Evolutionary conservation across 2,888 invertebrate genomes (phyloP).

Genomic region (Andrena bicolor): DNA sequence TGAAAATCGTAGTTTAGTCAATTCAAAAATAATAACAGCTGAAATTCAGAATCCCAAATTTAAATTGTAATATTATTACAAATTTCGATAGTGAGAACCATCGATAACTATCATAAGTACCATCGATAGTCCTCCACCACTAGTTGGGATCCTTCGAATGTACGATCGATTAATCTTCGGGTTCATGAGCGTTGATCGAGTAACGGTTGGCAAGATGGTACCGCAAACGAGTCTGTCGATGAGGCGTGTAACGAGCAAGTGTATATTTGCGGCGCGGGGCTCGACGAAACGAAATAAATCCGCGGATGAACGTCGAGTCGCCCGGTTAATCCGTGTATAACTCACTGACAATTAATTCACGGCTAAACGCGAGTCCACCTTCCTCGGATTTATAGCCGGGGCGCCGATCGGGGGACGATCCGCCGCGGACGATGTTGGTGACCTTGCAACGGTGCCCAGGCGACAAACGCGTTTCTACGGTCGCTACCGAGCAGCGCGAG

Average conservation of each 20-base stretch:
- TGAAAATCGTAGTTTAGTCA: too few species aligned
- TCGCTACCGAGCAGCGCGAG: conserved; percentile 21
- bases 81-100: too few species aligned
- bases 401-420: conserved; percentile 32
- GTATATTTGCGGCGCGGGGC: conserved; percentile 7
- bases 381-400: conserved; percentile 50
- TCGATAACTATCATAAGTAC: too few species aligned
- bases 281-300: background rate
- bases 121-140: too few species aligned
- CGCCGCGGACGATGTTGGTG: conserved; percentile 25
- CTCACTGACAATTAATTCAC: conserved; percentile 56
- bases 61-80: too few species aligned
- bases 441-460: conserved; percentile 48
- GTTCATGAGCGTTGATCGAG: background rate
- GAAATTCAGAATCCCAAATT: too few species aligned
- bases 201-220: background rate
- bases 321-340: conserved; percentile 10
- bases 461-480: conserved; percentile 30
- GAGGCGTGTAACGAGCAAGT: background rate
- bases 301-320: background rate
- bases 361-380: conserved; percentile 39
- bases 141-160: too few species aligned
- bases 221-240: conserved; percentile 7
- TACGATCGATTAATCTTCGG: background rate
- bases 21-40: too few species aligned